phyloP scores from a whole-genome alignment of 2,888 invertebrate species.

The Neuroscelio doddi region DNA sequence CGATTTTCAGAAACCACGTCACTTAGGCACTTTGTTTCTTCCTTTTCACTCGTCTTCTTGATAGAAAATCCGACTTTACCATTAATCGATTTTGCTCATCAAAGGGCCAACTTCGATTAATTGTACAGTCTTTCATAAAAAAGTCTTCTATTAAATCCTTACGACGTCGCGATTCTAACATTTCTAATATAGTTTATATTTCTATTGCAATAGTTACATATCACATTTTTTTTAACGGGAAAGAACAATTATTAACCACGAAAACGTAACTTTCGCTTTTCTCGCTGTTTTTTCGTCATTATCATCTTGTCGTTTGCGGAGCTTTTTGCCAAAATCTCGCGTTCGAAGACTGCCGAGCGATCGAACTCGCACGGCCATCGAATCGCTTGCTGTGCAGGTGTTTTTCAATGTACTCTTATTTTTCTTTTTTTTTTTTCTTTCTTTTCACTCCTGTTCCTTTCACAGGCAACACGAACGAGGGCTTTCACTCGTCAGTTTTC shows the following conservation, averaged over 20 bases:
- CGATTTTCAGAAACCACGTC: slow-evolving; percentile 64
- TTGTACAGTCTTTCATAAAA: neutral
- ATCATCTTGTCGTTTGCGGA: too few relatives aligned
- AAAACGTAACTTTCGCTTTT: slow-evolving; percentile 27
- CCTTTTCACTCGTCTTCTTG: slow-evolving; percentile 3
- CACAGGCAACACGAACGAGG: neutral
- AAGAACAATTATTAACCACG: slow-evolving; percentile 47
- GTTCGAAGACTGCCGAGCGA: slow-evolving; percentile 6
- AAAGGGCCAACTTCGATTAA: neutral
- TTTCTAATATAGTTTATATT: slow-evolving; percentile 53
- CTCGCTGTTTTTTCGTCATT: neutral
- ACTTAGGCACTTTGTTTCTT: slow-evolving; percentile 52
- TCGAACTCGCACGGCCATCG: neutral
- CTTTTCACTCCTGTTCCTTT: neutral
- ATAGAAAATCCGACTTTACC: neutral
- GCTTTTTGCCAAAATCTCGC: too few relatives aligned
- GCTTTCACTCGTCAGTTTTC: slow-evolving; percentile 5
- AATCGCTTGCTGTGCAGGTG: neutral
- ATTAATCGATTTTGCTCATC: neutral
- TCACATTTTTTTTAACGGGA: slow-evolving; percentile 62
- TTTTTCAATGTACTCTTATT: neutral
- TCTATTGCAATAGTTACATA: slow-evolving; percentile 69
- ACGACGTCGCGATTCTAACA: neutral
- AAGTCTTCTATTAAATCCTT: neutral
- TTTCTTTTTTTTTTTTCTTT: too few relatives aligned